A percentile compares a stretch with the other conserved stretches of the same genome.
Conservation (phyloP, 2,113 vertebrate species). For the Catagonus wagneri region DNA sequence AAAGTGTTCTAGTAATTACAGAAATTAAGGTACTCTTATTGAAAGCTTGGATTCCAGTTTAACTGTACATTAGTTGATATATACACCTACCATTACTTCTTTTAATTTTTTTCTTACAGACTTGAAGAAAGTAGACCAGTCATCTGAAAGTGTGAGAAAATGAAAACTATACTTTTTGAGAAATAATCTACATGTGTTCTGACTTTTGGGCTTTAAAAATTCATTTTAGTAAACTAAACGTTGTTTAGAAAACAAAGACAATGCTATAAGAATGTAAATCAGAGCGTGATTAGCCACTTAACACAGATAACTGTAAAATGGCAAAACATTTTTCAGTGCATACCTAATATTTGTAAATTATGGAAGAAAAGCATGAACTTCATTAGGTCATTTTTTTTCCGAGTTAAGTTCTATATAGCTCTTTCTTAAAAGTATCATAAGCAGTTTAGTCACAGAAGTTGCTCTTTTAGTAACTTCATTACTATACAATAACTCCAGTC, state of each 20-base stretch:
- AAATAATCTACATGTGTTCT: background rate
- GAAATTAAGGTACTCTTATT: background rate
- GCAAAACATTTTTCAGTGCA: background rate
- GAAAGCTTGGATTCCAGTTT: background rate
- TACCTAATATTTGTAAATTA: background rate
- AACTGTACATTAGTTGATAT: background rate
- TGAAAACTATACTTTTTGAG: slow-evolving; percentile 18
- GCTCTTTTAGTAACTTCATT: background rate
- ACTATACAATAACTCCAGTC: background rate
- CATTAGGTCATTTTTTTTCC: background rate
- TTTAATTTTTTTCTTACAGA: slow-evolving; percentile 50
- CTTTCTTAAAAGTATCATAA: background rate
- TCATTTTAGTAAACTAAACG: background rate
- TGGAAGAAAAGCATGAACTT: background rate
- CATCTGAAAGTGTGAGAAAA: background rate
- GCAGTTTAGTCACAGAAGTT: background rate
- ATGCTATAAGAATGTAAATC: background rate
- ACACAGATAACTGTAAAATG: background rate
- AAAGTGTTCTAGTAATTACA: background rate
- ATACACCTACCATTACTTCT: background rate
- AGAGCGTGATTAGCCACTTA: background rate
- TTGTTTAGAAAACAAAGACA: background rate
- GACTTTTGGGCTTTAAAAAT: slow-evolving; percentile 10
- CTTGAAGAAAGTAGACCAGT: slow-evolving; percentile 7
- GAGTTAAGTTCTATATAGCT: background rate